Base-by-base conservation (phyloP, 2,113 vertebrate species). In the Notarius quadriscutis region DNA sequence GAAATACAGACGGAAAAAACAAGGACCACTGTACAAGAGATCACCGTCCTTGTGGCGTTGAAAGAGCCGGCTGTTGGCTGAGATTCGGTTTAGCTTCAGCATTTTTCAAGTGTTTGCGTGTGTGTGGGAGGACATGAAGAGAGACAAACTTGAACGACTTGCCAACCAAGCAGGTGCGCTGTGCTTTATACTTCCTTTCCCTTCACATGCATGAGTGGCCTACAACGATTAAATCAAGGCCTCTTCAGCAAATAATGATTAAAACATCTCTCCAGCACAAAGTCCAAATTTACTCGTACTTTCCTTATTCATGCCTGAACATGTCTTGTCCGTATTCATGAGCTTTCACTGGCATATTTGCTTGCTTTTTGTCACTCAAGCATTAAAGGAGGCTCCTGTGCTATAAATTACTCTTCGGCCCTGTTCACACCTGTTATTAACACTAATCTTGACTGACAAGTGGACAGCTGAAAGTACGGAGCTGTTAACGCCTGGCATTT, bases 321-420 rank as follows among this genome's bases (percentile, higher is more conserved):
- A 20, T 62, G 25, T 84, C 75, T 55, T 27, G 8, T 78, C n/a
- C 74, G n/a, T 78, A 53, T n/a, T 78, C 60, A 72, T 7, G 6
- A 71, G 48, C 80, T 55, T 86, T 11, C 79, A 58, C 25, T 86
- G 63, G 53, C 79, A 18, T 80, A 87, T 65, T 77, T 69, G 60
- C 34, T 48, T n/a, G 62, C 34, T 53, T 11, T 80, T 48, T 11
- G 18, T 27, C 20, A 51, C 30, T 71, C 3, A 20, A 81, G 50
- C 50, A 6, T 30, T 55, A 81, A 25, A n/a, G 9, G 2, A 75
- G 27, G 22, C 20, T 50, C 48, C 3, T 77, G 58, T 83, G 50
- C 20, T 51, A 14, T 75, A 51, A 51, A 77, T 51, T 25, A 51
- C 41, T 2, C 41, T 11, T 11, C 12, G 4, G 48, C 5, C 2